A percentile compares a stretch with the other conserved stretches of the same genome.
These are phyloP conservation scores for Flexamia atlantica DNA, from an alignment of 2,888 invertebrate genomes.

Conservation along the genomic window DNA sequence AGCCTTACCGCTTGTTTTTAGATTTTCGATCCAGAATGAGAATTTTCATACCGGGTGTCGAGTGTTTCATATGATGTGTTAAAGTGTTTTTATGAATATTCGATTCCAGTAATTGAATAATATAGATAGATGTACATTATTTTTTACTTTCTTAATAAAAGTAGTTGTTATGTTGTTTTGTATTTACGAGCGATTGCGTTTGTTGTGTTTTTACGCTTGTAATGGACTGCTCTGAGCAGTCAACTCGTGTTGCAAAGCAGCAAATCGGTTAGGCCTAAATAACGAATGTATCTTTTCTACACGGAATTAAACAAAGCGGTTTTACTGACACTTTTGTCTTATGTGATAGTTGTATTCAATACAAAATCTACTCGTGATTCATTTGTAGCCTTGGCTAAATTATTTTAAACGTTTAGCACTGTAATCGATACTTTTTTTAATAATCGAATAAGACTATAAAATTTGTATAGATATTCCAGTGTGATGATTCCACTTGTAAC, in stretches of 20 bases:
- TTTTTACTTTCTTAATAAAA: constrained; percentile 65
- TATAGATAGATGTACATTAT: constrained; percentile 62
- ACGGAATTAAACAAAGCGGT: constrained; percentile 68
- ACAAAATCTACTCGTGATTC: constrained; percentile 71
- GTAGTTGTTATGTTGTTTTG: constrained; percentile 63
- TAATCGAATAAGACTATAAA: constrained; percentile 68
- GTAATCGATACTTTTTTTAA: constrained; percentile 70
- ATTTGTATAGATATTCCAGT: constrained; percentile 69
- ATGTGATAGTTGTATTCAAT: constrained; percentile 72
- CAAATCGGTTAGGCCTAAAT: constrained; percentile 62
- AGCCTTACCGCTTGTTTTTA: constrained; percentile 68
- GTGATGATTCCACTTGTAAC: constrained; percentile 69
- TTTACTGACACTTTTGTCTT: constrained; percentile 68
- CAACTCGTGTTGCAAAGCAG: constrained; percentile 62
- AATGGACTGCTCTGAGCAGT: constrained; percentile 63
- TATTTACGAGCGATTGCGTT: constrained; percentile 64
- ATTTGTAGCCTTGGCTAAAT: constrained; percentile 71
- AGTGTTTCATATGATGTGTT: constrained; percentile 61
- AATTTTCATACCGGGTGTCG: constrained; percentile 66
- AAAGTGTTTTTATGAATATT: constrained; percentile 58
- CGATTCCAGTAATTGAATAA: constrained; percentile 63
- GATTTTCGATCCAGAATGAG: constrained; percentile 67
- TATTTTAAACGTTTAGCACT: constrained; percentile 71
- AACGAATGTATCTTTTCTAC: constrained; percentile 70
- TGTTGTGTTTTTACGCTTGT: constrained; percentile 65